Percentiles rank a stretch among this genome's conserved stretches.
These are phyloP conservation scores for Arctocebus calabarensis DNA, from an alignment of 2,797 vertebrate genomes.

Conservation along the genomic window DNA sequence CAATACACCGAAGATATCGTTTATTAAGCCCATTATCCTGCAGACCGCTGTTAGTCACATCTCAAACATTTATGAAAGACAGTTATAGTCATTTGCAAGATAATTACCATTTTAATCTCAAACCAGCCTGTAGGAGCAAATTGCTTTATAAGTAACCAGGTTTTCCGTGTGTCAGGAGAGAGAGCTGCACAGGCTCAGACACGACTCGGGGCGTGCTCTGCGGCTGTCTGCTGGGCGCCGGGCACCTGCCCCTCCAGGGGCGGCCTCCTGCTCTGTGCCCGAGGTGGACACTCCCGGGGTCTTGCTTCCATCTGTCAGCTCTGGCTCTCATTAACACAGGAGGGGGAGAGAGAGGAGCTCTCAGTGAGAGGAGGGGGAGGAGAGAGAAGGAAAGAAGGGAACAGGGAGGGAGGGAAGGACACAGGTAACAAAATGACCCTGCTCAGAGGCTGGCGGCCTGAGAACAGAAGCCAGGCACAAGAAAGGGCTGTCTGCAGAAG, in stretches of 20 bases:
- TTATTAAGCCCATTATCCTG: slow-evolving; percentile 55
- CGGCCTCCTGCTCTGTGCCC: not conserved
- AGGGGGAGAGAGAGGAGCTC: too few species aligned
- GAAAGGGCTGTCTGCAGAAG: not conserved
- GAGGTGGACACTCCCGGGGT: not conserved
- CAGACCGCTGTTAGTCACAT: not conserved
- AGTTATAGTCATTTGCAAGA: slow-evolving; percentile 71
- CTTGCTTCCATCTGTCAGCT: not conserved
- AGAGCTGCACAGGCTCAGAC: not conserved
- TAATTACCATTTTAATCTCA: slow-evolving; percentile 78
- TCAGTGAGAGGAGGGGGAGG: too few species aligned
- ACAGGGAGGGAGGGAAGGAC: not conserved
- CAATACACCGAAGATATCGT: not conserved
- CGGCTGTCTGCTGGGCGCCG: too few species aligned
- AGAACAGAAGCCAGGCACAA: accelerated
- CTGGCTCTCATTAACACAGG: not conserved
- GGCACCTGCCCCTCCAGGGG: too few species aligned
- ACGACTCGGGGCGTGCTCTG: not conserved
- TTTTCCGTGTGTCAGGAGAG: not conserved
- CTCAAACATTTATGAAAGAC: slow-evolving; percentile 57
- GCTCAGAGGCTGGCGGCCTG: not conserved
- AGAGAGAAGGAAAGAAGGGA: accelerated
- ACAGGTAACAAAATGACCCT: accelerated
- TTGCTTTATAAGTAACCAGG: slow-evolving; percentile 63
- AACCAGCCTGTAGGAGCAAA: not conserved